Conservation (phyloP, 1,140 invertebrate species). For the Samia ricini region DNA sequence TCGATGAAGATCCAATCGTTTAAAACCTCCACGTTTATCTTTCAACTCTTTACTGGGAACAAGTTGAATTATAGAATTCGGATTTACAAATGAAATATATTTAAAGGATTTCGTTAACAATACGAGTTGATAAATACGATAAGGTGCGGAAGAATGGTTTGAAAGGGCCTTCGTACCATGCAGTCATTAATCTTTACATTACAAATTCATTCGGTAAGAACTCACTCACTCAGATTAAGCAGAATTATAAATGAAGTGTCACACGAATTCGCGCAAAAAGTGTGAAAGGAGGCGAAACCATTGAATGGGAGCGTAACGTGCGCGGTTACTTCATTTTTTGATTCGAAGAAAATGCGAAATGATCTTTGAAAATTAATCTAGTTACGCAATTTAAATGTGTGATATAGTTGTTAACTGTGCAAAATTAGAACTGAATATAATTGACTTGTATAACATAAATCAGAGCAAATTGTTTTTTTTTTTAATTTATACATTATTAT, state of each 20-base stretch:
- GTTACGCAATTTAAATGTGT: conserved; percentile 19
- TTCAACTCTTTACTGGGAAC: conserved; percentile 27
- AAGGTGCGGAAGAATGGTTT: conserved; percentile 34
- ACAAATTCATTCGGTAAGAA: conserved; percentile 74
- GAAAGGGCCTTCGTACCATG: conserved; percentile 42
- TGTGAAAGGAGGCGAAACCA: conserved; percentile 53
- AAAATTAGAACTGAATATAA: too few species aligned
- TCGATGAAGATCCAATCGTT: conserved; percentile 56
- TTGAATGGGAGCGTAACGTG: conserved; percentile 40
- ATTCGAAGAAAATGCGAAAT: conserved; percentile 30
- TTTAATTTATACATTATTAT: too few species aligned
- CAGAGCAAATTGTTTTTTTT: too few species aligned
- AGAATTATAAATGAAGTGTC: conserved; percentile 75
- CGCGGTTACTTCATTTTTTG: conserved; percentile 50
- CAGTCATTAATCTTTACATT: conserved; percentile 71
- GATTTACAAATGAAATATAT: conserved; percentile 23
- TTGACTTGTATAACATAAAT: too few species aligned
- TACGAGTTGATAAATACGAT: conserved; percentile 43
- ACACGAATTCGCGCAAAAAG: conserved; percentile 62
- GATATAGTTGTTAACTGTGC: not conserved
- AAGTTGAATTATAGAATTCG: not conserved
- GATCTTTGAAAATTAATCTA: conserved; percentile 22
- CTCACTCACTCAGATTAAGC: conserved; percentile 72
- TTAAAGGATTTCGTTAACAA: conserved; percentile 26
- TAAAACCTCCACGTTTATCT: conserved; percentile 44